Base-by-base conservation (phyloP, 2,888 invertebrate genomes). In the Seira musarum region DNA sequence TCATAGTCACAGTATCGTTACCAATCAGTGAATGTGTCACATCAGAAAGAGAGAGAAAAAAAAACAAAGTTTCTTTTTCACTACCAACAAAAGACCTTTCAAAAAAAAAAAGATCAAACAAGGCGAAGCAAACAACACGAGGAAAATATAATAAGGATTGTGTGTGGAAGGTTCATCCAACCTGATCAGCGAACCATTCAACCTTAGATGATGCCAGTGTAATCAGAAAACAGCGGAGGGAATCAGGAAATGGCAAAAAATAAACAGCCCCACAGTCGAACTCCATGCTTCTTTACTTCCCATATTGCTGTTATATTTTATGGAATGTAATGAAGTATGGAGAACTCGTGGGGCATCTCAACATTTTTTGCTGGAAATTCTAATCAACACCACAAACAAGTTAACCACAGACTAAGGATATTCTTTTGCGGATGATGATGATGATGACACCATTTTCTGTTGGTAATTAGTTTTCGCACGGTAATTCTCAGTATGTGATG, bases 241-340 rank as follows among this genome's bases (percentile, higher is more conserved):
- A n/a, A 5, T 8, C 60, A 63, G 60, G 49, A 73, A 73, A 66
- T 63, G 66, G 63, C 68, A 73, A 61, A 13, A 40, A 35, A 40
- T 40, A 40, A 35, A 64, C 67, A 73, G 78, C 80, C 85, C 86
- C 85, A 86, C 87, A 87, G 87, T 92, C 91, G 91, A 92, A 94
- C 94, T 94, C 95, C 95, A 94, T 95, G 94, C 95, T 95, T 95
- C 95, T 94, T 95, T 95, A 95, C 95, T 95, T 95, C 94, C 95
- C 95, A 95, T 95, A 95, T 94, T 93, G 91, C 75, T 88, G 87
- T 88, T 90, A 89, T 90, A 88, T 86, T 93, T 91, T 96, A 96
- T 96, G 96, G 96, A 96, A 96, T 96, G 96, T 96, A 96, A 96
- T 96, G 96, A 96, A 96, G 87, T 87, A 85, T 86, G 85, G 86